These are phyloP conservation scores for Pseudoips prasinana DNA, from an alignment of 2,888 invertebrate species.

Conservation along the genomic window DNA sequence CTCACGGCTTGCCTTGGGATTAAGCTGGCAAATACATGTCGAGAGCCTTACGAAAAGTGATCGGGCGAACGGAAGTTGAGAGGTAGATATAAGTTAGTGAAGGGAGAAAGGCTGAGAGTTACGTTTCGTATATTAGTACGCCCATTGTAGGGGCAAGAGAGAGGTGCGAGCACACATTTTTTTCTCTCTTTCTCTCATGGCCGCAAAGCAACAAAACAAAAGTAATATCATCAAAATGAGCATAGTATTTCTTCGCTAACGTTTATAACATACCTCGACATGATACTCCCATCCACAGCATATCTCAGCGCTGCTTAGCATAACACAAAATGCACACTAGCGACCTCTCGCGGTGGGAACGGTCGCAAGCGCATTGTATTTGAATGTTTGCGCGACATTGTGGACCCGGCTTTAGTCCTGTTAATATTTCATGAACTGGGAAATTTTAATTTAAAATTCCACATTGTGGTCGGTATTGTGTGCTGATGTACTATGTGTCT, in stretches of 20 bases:
- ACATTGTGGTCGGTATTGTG: constrained; percentile 27
- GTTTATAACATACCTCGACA: constrained; percentile 20
- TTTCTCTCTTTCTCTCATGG: too few species aligned
- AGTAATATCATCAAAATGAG: too few species aligned
- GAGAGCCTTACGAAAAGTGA: too few species aligned
- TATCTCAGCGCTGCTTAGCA: constrained; percentile 54
- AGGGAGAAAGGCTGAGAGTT: too few species aligned
- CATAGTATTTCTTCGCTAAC: constrained; percentile 19
- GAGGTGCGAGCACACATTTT: too few species aligned
- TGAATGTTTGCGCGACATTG: constrained; percentile 53
- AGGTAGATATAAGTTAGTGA: too few species aligned
- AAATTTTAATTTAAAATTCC: constrained; percentile 63
- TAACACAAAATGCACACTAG: constrained; percentile 56
- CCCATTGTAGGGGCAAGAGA: too few species aligned
- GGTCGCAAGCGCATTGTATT: constrained; percentile 58
- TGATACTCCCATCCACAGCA: constrained; percentile 40
- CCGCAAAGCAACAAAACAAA: too few species aligned
- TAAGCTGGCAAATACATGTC: too few species aligned
- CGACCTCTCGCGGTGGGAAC: constrained; percentile 55
- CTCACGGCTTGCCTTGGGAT: too few species aligned
- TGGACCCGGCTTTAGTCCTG: constrained; percentile 47
- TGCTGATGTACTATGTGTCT: constrained; percentile 14
- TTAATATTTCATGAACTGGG: constrained; percentile 73
- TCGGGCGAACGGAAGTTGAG: too few species aligned
- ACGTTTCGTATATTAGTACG: too few species aligned